Percentiles rank a stretch among this genome's conserved stretches.
Conservation (phyloP, 2,797 vertebrate species). For the Myoxocephalus aenaeus region DNA sequence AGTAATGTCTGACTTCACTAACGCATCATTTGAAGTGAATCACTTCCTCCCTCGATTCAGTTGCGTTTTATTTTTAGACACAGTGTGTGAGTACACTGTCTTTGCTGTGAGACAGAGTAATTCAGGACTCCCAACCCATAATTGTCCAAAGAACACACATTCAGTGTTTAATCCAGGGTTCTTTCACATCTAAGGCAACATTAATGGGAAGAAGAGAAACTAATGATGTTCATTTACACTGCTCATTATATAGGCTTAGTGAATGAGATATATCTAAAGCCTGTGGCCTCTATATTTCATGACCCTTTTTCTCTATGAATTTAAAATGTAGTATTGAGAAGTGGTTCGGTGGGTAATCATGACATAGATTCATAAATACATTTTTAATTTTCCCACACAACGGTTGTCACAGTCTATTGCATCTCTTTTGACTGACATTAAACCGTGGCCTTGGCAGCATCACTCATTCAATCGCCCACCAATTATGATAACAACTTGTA, state of each 20-base stretch:
- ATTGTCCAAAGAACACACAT: conserved; percentile 8
- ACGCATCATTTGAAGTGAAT: conserved; percentile 40
- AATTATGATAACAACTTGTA: background rate
- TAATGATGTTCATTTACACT: conserved; percentile 4
- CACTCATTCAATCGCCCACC: background rate
- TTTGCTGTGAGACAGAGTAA: conserved; percentile 22
- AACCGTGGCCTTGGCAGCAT: background rate
- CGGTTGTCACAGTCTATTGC: background rate
- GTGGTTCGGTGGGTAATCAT: background rate
- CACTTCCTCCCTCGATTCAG: conserved; percentile 35
- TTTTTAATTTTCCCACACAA: background rate
- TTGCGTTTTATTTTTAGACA: conserved; percentile 39
- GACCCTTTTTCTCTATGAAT: background rate
- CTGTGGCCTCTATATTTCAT: background rate
- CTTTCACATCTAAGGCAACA: background rate
- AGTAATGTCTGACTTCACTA: conserved; percentile 33
- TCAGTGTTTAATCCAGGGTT: background rate
- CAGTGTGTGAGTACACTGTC: conserved; percentile 24
- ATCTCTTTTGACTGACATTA: conserved; percentile 1
- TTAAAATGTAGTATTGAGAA: background rate
- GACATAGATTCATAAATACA: background rate
- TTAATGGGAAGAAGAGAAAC: background rate
- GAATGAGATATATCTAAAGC: background rate
- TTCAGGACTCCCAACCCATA: conserved; percentile 31
- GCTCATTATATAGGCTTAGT: background rate